Evolutionary conservation across 1,140 invertebrate genomes (phyloP), one percentile per base, ranked within the genome.

Genomic region (Heterodera schachtii): DNA sequence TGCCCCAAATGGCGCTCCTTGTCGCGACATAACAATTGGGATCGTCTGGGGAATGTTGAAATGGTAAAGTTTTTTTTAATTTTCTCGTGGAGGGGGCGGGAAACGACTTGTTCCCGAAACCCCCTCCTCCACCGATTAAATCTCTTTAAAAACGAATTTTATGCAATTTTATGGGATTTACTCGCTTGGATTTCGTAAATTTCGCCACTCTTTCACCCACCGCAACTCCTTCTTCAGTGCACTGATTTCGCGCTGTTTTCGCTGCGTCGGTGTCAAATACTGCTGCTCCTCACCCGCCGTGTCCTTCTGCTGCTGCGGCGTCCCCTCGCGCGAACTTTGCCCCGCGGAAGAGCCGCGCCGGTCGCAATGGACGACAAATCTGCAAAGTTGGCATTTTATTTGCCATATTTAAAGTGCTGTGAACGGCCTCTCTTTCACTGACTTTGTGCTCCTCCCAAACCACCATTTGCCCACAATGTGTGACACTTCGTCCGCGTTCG

Each of bases 381-480:
- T 85, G 64, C 6, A 46, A 21, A n/a, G 6, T 8, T 11, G 49
- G 49, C 11, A 52, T 11, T 52, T 52, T 11, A 11, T 52, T 11
- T 6, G 49, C 49, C 31, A 31, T 31, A 31, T 31, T 31, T 31
- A 52, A 11, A 52, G 11, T 52, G 49, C 49, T 11, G 11, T 8
- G 11, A 52, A 52, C 49, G 31, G 31, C 31, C 31, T 31, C 31
- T 31, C 31, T 31, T 31, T 31, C 11, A 43, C 80, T 41, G 19
- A 88, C 82, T 86, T 84, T 47, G 84, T 87, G 75, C 87, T 86
- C 69, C 89, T 90, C 5, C 88, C 88, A 77, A 84, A 87, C 88
- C 88, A 89, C 88, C 88, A 89, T 66, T 89, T 88, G 21, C 88
- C 88, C 21, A 84, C 87, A 52, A 88, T 88, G 19, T 86, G 81